Base-by-base conservation (phyloP, 2,888 invertebrate species). In the Ophioninae sp. region DNA sequence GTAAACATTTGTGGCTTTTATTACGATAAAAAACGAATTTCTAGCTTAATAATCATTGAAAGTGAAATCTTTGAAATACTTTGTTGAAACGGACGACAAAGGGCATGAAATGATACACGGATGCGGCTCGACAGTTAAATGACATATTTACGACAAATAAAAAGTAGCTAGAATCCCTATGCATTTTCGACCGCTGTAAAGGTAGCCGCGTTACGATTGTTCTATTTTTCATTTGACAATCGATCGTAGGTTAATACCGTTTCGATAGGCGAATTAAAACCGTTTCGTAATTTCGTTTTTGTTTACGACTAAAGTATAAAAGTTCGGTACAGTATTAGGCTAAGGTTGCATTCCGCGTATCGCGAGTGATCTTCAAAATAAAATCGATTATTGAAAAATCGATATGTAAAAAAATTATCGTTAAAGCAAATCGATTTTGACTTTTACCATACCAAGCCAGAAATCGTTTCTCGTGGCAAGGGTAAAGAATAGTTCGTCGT, bases 51-150 rank as follows among this genome's bases (percentile, higher is more conserved):
- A 7, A 69, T 7, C 70, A 8, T 30, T 68, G 7, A 7, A 6
- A 23, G 30, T 68, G 44, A 23, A 13, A 1, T 8, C 10, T 70
- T n/a, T 2, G n/a, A 57, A 30, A 30, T 69, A 50, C 23, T 7
- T 23, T 23, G 44, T 21, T 39, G 13, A 39, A 21, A 39, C 59
- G 59, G 72, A 59, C 21, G 13, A 72, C 17, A 72, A 20, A 21
- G 59, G 41, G 20, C 13, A 59, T 61, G 21, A 21, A 41, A 72
- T 59, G 59, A 72, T 41, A 72, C 39, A 61, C 41, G 37, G 30
- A 37, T 57, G 39, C 17, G 7, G 30, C 68, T 68, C 10, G 10
- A 20, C 20, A 6, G 10, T 2, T n/a, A 23, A 20, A 13, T 59
- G 56, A n/a, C 23, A 69, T 56, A n/a, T 68, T 50, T 23, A 5